Evolutionary conservation across 2,113 vertebrate genomes (phyloP).

Genomic region (western clawed frog (Xenopus tropicalis)): DNA sequence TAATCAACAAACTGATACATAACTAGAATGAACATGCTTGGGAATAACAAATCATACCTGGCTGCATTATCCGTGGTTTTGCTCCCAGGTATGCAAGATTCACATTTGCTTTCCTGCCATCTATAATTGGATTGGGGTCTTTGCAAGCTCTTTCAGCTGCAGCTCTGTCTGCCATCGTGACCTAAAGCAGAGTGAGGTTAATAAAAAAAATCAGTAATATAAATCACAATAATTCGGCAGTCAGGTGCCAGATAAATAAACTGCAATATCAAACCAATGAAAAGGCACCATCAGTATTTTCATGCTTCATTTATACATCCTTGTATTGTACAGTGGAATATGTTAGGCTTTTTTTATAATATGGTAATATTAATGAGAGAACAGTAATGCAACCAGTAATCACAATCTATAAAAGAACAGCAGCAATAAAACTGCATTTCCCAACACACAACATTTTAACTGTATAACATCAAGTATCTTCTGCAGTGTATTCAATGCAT

Average conservation of each 20-base stretch:
- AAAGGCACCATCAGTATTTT: background rate
- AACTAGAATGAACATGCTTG: no score
- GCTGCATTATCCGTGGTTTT: constrained; percentile 96
- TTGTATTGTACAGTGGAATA: no score
- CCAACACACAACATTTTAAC: no score
- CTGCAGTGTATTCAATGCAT: no score
- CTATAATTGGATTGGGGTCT: constrained; percentile 98
- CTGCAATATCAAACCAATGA: background rate
- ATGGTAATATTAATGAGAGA: no score
- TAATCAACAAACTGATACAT: no score
- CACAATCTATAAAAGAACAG: no score
- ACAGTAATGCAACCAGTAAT: no score
- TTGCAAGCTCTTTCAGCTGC: constrained; percentile 95
- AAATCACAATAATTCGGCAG: no score
- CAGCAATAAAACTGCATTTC: no score
- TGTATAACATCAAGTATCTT: no score
- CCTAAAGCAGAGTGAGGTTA: constrained; percentile 61
- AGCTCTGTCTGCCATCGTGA: constrained; percentile 95
- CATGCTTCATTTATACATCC: background rate
- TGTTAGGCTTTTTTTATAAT: no score
- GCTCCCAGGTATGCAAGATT: constrained; percentile 97
- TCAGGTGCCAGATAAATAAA: background rate
- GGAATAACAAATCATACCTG: constrained; percentile 70
- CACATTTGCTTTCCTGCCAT: constrained; percentile 97
- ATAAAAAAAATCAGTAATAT: background rate